Evolutionary conservation across 2,888 invertebrate species (phyloP).

Genomic region (Azorinus chamasolen): DNA sequence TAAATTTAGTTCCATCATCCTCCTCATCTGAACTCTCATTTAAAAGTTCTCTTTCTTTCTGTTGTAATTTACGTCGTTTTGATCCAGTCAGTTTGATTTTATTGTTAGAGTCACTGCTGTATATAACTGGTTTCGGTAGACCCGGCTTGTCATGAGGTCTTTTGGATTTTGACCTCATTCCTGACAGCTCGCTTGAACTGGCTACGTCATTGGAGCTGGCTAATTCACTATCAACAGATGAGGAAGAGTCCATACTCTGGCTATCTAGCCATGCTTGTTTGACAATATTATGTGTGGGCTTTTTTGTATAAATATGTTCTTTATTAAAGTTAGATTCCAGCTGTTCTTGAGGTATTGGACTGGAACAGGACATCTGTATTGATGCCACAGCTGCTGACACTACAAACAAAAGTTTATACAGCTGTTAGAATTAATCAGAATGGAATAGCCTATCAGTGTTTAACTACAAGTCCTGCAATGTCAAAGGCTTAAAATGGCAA

Average conservation of each 20-base stretch:
- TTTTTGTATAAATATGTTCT: constrained; percentile 38
- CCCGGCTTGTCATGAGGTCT: constrained; percentile 56
- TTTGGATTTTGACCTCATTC: constrained; percentile 44
- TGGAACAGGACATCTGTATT: constrained; percentile 57
- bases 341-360: constrained; percentile 53
- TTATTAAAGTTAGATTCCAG: constrained; percentile 15
- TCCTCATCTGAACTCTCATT: constrained; percentile 74
- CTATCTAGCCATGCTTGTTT: constrained; percentile 72
- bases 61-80: constrained; percentile 63
- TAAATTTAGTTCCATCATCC: constrained; percentile 56
- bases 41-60: constrained; percentile 64
- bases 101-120: constrained; percentile 46
- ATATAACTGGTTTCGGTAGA: constrained; percentile 74
- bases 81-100: constrained; percentile 51
- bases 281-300: constrained; percentile 54
- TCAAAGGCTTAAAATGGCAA: no score
- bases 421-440: no score
- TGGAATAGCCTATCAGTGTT: no score
- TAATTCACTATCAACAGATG: constrained; percentile 58
- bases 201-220: constrained; percentile 49
- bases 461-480: no score
- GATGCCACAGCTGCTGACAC: constrained; percentile 66
- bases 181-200: constrained; percentile 40
- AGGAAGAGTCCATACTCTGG: constrained; percentile 43
- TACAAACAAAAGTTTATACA: constrained; percentile 38